Base-by-base conservation (phyloP, 2,797 vertebrate species). In the Crenuchus spilurus region DNA sequence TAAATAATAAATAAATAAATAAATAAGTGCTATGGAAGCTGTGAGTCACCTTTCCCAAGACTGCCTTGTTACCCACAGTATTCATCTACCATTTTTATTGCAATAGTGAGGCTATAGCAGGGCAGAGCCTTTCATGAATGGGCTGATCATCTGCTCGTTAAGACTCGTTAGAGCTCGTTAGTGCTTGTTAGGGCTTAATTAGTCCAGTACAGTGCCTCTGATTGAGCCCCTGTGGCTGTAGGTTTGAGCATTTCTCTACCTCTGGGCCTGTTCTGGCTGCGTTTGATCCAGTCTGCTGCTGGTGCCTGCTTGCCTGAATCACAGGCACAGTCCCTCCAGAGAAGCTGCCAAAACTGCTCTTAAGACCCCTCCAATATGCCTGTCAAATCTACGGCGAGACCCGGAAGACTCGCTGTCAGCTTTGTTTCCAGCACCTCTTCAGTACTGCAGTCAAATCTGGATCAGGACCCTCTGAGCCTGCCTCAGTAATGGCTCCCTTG, bases 121-220 rank as follows among this genome's bases (percentile, higher is more conserved):
- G 55, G 63, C 22, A 46, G 28, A 37, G 42, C 60, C 42, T 64
- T 44, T 72, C 60, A 72, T 72, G 46, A 66, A 39, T 24, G 46
- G 55, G 37, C 74, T 44, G 66, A 80, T 82, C 75, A 70, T 49
- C 41, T 72, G 48, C 77, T 84, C 8, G 13, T 81, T 86, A 84
- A 44, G 62, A 54, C 65, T 72, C 37, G 54, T 78, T 58, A 79
- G 79, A 60, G 64, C 69, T 81, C 22, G 24, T 85, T 85, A 79
- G 67, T 69, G 46, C 65, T 73, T 61, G 22, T 55, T 69, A 81
- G 39, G 49, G 41, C 78, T 66, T 87, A 86, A 89, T 87, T 86
- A 85, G 76, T 86, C 78, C 82, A 83, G 74, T 79, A 80, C 79
- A 78, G 77, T 63, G 46, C 1, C 65, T 75, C 70, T 85, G 83